Evolutionary conservation across 1,140 invertebrate species (phyloP).

Genomic region (Drosophila cardini): DNA sequence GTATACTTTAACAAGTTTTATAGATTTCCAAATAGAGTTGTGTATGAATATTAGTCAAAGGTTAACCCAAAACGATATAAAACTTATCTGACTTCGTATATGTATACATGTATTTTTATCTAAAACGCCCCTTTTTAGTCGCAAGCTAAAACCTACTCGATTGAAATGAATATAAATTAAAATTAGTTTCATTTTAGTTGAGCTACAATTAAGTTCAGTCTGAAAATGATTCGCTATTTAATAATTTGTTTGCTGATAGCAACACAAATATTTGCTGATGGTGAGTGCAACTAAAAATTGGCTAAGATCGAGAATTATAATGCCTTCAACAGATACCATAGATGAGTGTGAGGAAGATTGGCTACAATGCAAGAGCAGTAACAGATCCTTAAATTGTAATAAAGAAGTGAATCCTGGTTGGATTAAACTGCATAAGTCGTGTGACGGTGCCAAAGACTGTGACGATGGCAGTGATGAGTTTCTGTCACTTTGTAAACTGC

Average conservation of each 20-base stretch:
- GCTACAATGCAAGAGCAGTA: constrained; percentile 1
- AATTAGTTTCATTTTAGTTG: not conserved
- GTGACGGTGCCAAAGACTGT: constrained; percentile 10
- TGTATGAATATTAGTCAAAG: no score
- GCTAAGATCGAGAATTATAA: not conserved
- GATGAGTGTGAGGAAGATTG: not conserved
- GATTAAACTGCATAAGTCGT: not conserved
- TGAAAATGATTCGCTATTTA: constrained; percentile 12
- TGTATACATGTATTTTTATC: not conserved
- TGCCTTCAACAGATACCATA: not conserved
- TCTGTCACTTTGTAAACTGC: constrained; percentile 1
- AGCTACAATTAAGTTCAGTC: not conserved
- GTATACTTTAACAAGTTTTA: no score
- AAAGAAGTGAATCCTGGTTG: not conserved
- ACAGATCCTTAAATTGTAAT: not conserved
- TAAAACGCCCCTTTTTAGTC: not conserved
- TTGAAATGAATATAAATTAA: not conserved
- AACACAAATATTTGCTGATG: not conserved
- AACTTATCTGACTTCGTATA: no score
- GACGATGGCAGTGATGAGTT: constrained; percentile 26
- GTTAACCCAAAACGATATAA: no score
- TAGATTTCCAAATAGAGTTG: no score
- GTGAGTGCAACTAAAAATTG: not conserved
- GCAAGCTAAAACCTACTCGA: no score
- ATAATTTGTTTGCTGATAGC: not conserved